Evolutionary conservation across 2,888 invertebrate genomes (phyloP).

Genomic region (Cremastinae sp.): DNA sequence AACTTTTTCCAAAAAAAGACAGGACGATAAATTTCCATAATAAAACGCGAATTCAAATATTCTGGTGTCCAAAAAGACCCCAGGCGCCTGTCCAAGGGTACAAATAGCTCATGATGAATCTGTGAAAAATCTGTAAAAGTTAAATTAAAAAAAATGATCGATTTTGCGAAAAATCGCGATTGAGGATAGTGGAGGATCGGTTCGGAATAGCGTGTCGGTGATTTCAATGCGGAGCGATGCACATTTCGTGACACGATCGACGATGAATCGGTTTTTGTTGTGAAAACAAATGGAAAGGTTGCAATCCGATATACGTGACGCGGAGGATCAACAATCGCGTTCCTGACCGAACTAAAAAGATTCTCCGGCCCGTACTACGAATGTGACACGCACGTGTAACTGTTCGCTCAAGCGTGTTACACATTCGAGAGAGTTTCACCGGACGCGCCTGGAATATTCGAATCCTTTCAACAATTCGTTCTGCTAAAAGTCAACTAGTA

Average conservation of each 20-base stretch:
- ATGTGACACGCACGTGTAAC: slow-evolving; percentile 66
- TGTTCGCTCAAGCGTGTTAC: slow-evolving; percentile 67
- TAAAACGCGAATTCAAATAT: too few relatives aligned
- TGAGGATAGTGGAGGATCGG: slow-evolving; percentile 30
- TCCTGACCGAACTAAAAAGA: slow-evolving; percentile 19
- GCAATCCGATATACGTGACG: slow-evolving; percentile 62
- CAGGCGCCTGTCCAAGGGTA: too few relatives aligned
- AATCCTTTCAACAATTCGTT: slow-evolving; percentile 9
- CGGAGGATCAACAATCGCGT: slow-evolving; percentile 53
- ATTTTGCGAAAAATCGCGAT: slow-evolving; percentile 12
- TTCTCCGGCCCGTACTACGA: slow-evolving; percentile 30
- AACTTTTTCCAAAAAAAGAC: too few relatives aligned
- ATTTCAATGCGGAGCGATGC: slow-evolving; percentile 39
- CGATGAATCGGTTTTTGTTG: slow-evolving; percentile 59
- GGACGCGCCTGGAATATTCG: slow-evolving; percentile 70
- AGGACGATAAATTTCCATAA: too few relatives aligned
- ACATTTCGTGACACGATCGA: slow-evolving; percentile 56
- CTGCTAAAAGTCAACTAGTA: background rate
- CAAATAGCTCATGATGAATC: too few relatives aligned
- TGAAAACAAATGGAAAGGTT: slow-evolving; percentile 63
- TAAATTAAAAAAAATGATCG: background rate
- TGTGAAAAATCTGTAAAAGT: too few relatives aligned
- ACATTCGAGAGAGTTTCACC: slow-evolving; percentile 75
- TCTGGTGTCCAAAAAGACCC: too few relatives aligned
- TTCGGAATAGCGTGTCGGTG: slow-evolving; percentile 3